These are phyloP conservation scores for Chelonoidis abingdonii DNA, from an alignment of 2,113 vertebrate species.

Conservation along the genomic window DNA sequence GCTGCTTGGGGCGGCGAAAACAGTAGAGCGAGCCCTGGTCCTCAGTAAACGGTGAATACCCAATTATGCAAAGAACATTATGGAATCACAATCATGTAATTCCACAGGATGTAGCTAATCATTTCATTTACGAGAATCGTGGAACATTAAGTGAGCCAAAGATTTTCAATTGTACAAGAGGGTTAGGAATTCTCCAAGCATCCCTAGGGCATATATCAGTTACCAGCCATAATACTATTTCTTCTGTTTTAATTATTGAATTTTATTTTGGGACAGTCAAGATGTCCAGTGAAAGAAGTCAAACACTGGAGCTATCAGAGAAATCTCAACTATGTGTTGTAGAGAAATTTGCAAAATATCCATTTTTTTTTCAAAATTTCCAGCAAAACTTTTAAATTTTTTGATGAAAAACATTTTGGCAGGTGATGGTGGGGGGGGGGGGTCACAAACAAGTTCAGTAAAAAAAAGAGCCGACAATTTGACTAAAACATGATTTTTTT, in stretches of 20 bases:
- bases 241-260: background rate
- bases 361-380: background rate
- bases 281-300: background rate
- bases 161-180: background rate
- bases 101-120: accelerated
- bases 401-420: background rate
- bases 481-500: background rate
- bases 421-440: no score
- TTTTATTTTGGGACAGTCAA: background rate
- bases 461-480: background rate
- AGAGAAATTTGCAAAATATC: background rate
- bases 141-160: background rate
- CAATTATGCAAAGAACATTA: accelerated
- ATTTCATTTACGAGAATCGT: background rate
- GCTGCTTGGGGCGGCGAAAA: no score
- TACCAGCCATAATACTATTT: background rate
- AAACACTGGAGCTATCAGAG: background rate
- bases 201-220: background rate
- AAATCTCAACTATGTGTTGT: background rate
- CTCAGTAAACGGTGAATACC: background rate
- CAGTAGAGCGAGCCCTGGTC: background rate
- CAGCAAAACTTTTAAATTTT: background rate
- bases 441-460: background rate
- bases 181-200: accelerated
- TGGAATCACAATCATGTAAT: background rate